phyloP scores from a whole-genome alignment of 35 echinoderm and acorn worm genomes.

The Patiria miniata region DNA sequence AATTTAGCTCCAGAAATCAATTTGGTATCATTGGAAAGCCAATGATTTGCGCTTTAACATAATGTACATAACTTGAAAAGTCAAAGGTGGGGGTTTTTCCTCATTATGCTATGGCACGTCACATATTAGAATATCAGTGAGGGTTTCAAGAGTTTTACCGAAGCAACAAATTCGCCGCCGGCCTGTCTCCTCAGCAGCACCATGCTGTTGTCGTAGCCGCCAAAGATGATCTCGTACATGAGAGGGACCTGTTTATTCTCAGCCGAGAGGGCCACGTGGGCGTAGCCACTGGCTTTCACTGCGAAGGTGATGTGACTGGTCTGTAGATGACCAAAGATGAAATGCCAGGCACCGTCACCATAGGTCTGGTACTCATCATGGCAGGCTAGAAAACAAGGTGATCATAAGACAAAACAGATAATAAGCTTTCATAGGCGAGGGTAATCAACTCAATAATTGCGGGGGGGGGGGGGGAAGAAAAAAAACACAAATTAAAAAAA shows the following conservation, averaged over 20 bases:
- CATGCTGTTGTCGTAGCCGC: conserved; percentile 16
- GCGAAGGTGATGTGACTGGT: conserved; percentile 12
- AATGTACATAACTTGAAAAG: too few species aligned
- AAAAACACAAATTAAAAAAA: too few species aligned
- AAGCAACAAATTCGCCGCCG: neutral
- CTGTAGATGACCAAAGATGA: conserved; percentile 13
- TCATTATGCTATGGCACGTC: too few species aligned
- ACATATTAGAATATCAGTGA: too few species aligned
- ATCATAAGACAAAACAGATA: too few species aligned
- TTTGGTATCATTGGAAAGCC: too few species aligned
- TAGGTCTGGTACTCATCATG: neutral
- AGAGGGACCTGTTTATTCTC: neutral
- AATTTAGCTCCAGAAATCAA: too few species aligned
- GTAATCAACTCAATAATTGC: too few species aligned
- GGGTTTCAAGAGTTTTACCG: neutral
- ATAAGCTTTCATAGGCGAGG: too few species aligned
- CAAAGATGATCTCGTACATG: conserved; percentile 33
- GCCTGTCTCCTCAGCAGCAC: neutral
- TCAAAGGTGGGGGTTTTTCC: too few species aligned
- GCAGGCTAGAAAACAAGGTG: neutral
- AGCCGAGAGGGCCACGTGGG: conserved; percentile 5
- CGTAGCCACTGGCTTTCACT: neutral
- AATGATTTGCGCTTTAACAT: too few species aligned
- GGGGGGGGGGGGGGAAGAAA: too few species aligned
- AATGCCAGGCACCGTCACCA: neutral